Evolutionary conservation across 1,140 invertebrate genomes (phyloP), one percentile per base, ranked within the genome.

Genomic region (Bombus terrestris): DNA sequence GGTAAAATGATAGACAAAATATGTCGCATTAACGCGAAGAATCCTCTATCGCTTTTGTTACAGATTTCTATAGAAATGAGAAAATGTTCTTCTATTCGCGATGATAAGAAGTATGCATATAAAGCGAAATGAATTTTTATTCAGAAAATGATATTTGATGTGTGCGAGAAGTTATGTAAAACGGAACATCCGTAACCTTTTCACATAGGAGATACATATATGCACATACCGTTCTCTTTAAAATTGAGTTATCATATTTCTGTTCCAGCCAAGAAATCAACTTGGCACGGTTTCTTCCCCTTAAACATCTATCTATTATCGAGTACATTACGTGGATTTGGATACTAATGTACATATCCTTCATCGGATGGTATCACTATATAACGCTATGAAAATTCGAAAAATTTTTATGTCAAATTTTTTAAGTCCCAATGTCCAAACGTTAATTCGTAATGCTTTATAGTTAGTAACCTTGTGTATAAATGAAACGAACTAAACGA

Each of bases 251-350:
- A 80, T 53, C 66, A 35, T 62, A 53, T 39, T 62, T 47, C 41
- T 72, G 72, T 85, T 66, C 57, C 39, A 3, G 5, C 32, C 10
- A 22, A 68, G 68, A 62, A 80, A 85, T 85, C 76, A 76, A 80
- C 73, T 85, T 85, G 83, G 76, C 83, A 85, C 62, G 53, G n/a
- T 79, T 72, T 41, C 76, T 64, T 37, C 25, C 71, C 32, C 62
- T 59, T 28, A 57, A 37, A 72, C 28, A 10, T 71, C 39, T 35
- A 35, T 85, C 47, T 62, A 47, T 84, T 71, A 79, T 84, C 75
- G 66, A 79, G 25, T 47, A 83, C n/a, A 37, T 35, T 68, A 28
- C 53, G 59, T 35, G 43, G 74, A 57, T 62, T 47, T 39, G n/a
- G n/a, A 83, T 57, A 39, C 32, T 22, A 68, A 43, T 15, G 37